phyloP scores from a whole-genome alignment of 1,140 invertebrate species.

The Lepidurus arcticus region DNA sequence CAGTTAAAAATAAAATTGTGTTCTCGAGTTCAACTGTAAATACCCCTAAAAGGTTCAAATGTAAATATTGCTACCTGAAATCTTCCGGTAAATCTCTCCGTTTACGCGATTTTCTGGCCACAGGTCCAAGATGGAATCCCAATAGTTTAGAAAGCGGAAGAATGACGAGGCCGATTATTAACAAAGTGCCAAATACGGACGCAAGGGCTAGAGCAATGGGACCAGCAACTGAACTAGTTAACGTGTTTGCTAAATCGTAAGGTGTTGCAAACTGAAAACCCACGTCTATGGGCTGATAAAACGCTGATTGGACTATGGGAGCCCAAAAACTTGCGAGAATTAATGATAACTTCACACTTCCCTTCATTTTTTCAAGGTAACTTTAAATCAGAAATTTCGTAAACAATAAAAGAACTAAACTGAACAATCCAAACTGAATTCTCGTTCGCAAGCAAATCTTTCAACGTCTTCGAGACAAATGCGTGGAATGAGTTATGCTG shows the following conservation, averaged over 20 bases:
- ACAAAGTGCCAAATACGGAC: constrained; percentile 11
- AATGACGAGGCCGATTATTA: constrained; percentile 27
- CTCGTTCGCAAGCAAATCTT: neutral
- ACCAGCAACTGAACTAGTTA: constrained; percentile 27
- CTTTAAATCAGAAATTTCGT: neutral
- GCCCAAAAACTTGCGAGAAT: neutral
- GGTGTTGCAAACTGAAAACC: constrained; percentile 33
- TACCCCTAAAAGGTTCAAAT: neutral
- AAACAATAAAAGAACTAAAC: neutral
- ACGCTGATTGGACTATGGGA: neutral
- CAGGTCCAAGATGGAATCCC: neutral
- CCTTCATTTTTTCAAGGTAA: neutral
- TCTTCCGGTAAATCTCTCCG: neutral
- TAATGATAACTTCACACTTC: neutral
- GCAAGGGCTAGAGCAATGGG: constrained; percentile 28
- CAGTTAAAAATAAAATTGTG: neutral
- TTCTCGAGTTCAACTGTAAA: neutral
- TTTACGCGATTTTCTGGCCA: neutral
- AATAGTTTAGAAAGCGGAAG: constrained; percentile 23
- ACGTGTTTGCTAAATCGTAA: constrained; percentile 29
- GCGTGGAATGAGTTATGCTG: neutral
- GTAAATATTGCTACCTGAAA: neutral
- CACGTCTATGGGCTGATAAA: constrained; percentile 31
- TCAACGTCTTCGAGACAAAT: neutral
- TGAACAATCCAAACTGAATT: neutral